These are phyloP conservation scores for Minunthozetes semirufus DNA, from an alignment of 2,888 invertebrate genomes.

Conservation along the genomic window DNA sequence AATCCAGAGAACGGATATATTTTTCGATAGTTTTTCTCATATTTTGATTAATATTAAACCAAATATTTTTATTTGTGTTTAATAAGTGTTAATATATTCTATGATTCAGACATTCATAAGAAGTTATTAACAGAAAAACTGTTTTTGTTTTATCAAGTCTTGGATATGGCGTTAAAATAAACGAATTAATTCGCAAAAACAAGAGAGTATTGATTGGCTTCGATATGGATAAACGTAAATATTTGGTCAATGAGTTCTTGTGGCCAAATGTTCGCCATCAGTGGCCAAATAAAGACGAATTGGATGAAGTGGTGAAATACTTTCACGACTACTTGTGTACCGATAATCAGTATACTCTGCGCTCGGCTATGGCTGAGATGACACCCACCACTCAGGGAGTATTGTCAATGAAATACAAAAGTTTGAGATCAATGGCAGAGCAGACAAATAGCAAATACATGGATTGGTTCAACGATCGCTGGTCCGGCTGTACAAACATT, in stretches of 20 bases:
- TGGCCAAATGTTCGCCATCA: conserved; percentile 38
- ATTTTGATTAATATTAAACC: no score
- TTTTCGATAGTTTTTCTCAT: no score
- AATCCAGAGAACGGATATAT: no score
- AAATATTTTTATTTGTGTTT: no score
- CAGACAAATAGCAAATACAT: conserved; percentile 38
- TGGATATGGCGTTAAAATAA: conserved; percentile 34
- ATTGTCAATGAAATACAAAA: conserved; percentile 39
- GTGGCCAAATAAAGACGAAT: conserved; percentile 59
- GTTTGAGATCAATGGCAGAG: conserved; percentile 40
- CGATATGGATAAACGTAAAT: neutral
- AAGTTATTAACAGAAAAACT: no score
- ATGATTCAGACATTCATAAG: neutral
- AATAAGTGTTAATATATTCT: no score
- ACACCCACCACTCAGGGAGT: conserved; percentile 39
- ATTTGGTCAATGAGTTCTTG: neutral
- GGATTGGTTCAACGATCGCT: conserved; percentile 40
- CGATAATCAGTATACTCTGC: conserved; percentile 20
- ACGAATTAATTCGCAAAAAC: conserved; percentile 12
- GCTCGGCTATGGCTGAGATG: conserved; percentile 41
- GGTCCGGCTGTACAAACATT: conserved; percentile 41
- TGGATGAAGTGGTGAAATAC: conserved; percentile 54
- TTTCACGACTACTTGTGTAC: conserved; percentile 46
- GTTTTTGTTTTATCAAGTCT: conserved; percentile 21
- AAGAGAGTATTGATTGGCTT: conserved; percentile 25